A percentile compares a stretch with the other conserved stretches of the same genome.
These are phyloP conservation scores for Polypedilum pembai DNA, from an alignment of 1,140 invertebrate species.

Conservation along the genomic window DNA sequence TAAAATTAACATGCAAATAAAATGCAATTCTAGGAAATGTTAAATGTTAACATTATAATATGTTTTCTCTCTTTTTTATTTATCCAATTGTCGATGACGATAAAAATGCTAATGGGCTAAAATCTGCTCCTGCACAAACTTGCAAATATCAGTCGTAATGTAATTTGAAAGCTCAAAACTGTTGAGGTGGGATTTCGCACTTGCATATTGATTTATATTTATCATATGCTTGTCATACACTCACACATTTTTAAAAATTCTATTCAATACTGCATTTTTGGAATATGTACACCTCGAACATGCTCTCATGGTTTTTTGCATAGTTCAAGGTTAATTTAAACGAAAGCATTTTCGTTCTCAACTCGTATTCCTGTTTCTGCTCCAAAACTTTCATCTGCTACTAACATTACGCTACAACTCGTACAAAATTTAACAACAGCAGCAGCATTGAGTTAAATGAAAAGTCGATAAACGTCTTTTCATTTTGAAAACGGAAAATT, in stretches of 20 bases:
- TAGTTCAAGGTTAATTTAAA: conserved; percentile 19
- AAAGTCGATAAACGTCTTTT: conserved; percentile 27
- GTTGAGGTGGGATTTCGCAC: neutral
- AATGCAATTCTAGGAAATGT: conserved; percentile 5
- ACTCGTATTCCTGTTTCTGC: neutral
- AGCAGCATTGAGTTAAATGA: conserved; percentile 1
- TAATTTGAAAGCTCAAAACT: neutral
- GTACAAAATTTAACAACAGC: neutral
- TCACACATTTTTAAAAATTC: neutral
- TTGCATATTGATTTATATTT: neutral
- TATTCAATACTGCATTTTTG: neutral
- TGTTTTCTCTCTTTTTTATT: neutral
- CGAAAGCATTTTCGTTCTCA: conserved; percentile 7
- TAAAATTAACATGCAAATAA: conserved; percentile 7
- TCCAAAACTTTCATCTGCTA: neutral
- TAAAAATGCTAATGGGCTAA: neutral
- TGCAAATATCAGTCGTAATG: neutral
- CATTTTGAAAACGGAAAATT: conserved; percentile 30
- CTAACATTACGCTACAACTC: neutral
- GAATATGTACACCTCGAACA: neutral
- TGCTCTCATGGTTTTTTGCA: neutral
- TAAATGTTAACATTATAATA: neutral
- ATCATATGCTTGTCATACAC: neutral
- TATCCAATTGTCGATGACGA: neutral
- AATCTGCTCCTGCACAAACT: neutral